Evolutionary conservation across 2,113 vertebrate species (phyloP).

Genomic region (Turnix velox): DNA sequence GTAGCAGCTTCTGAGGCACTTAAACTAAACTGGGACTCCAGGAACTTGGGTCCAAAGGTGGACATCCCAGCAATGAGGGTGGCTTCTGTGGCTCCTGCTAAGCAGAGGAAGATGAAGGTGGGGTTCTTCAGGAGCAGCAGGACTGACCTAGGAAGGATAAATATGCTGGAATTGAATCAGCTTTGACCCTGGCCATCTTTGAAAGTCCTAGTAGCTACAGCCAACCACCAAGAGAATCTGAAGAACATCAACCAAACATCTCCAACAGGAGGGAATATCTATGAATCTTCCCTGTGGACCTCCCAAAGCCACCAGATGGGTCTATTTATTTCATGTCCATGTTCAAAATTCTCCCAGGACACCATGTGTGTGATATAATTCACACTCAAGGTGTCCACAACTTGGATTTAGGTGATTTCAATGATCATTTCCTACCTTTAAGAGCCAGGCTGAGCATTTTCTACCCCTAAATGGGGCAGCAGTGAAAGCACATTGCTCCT

Average conservation of each 20-base stretch:
- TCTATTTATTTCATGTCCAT: neutral
- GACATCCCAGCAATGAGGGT: slow-evolving; percentile 92
- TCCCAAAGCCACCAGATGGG: neutral
- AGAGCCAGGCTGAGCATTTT: neutral
- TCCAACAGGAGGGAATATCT: neutral
- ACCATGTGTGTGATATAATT: neutral
- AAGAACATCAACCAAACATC: neutral
- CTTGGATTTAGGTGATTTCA: neutral
- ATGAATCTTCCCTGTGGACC: neutral
- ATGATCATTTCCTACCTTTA: neutral
- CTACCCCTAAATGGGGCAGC: neutral
- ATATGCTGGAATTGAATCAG: neutral
- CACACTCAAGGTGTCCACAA: neutral
- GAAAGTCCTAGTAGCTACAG: neutral
- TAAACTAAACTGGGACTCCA: slow-evolving; percentile 93
- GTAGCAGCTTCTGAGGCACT: slow-evolving; percentile 92
- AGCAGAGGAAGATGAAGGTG: slow-evolving; percentile 90
- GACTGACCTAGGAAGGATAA: slow-evolving; percentile 71
- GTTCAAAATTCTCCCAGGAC: neutral
- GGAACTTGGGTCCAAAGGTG: slow-evolving; percentile 93
- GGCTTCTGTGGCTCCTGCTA: slow-evolving; percentile 90
- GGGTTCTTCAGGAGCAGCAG: slow-evolving; percentile 90
- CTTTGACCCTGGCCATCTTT: rapidly evolving
- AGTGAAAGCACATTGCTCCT: neutral
- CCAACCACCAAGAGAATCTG: neutral